phyloP scores from a whole-genome alignment of 2,888 invertebrate species.

The Drosophila rellima region DNA sequence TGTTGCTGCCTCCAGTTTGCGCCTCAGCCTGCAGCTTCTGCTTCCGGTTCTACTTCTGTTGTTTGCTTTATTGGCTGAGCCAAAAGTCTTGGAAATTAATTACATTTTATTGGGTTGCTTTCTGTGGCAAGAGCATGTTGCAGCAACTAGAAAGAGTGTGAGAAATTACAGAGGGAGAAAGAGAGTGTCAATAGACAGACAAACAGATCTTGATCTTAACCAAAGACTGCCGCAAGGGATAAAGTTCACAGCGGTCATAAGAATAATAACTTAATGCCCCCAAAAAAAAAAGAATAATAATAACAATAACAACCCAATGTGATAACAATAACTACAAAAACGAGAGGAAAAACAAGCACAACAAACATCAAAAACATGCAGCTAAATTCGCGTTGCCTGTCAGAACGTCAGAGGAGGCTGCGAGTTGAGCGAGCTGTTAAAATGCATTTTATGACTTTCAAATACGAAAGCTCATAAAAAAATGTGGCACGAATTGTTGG shows the following conservation, averaged over 20 bases:
- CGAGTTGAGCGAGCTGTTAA: conserved; percentile 56
- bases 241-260: conserved; percentile 48
- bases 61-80: conserved; percentile 68
- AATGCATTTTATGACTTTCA: conserved; percentile 76
- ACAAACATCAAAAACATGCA: conserved; percentile 26
- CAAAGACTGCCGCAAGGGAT: conserved; percentile 29
- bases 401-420: conserved; percentile 18
- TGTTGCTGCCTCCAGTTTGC: conserved; percentile 4
- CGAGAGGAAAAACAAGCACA: not conserved
- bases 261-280: conserved; percentile 56
- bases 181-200: not conserved
- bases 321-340: conserved; percentile 25
- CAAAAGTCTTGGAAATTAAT: conserved; percentile 74
- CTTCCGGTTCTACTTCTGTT: conserved; percentile 12
- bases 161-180: not conserved
- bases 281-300: conserved; percentile 36
- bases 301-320: conserved; percentile 48
- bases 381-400: conserved; percentile 3
- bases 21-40: conserved; percentile 3
- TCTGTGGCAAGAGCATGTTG: conserved; percentile 10
- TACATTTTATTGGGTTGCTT: conserved; percentile 75
- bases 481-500: conserved; percentile 46
- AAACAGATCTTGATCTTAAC: conserved; percentile 11
- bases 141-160: not conserved
- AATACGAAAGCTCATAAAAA: conserved; percentile 71